phyloP scores from a whole-genome alignment of 2,797 vertebrate species.

The Oceanodroma leucorhoa region DNA sequence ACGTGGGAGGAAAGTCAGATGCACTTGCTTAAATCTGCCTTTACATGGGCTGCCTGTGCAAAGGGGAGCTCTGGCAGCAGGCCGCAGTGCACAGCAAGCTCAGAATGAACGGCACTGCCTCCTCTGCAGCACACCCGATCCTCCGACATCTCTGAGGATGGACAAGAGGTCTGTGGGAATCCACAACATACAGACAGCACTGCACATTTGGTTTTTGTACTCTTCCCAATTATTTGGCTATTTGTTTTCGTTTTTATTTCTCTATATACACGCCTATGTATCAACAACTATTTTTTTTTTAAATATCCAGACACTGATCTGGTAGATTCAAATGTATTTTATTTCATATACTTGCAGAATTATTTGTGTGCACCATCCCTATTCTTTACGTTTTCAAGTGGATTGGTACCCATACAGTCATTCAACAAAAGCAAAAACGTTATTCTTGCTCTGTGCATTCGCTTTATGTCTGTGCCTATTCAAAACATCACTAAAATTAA shows the following conservation, averaged over 20 bases:
- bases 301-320: background rate
- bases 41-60: rapidly evolving
- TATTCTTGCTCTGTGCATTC: background rate
- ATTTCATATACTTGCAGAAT: background rate
- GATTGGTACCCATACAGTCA: background rate
- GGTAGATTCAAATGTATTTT: background rate
- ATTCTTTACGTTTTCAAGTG: background rate
- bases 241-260: background rate
- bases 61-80: background rate
- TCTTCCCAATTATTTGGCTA: background rate
- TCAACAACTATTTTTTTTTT: background rate
- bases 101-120: background rate
- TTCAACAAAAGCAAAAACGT: background rate
- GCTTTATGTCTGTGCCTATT: background rate
- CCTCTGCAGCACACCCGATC: rapidly evolving
- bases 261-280: too few species aligned
- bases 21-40: background rate
- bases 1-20: background rate
- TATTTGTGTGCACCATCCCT: background rate
- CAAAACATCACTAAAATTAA: background rate
- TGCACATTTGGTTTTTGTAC: background rate
- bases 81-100: background rate
- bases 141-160: rapidly evolving
- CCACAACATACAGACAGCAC: background rate
- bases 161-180: background rate